A percentile compares a stretch with the other conserved stretches of the same genome.
These are phyloP conservation scores for Xiphophorus couchianus DNA, from an alignment of 2,113 vertebrate species.

Conservation along the genomic window DNA sequence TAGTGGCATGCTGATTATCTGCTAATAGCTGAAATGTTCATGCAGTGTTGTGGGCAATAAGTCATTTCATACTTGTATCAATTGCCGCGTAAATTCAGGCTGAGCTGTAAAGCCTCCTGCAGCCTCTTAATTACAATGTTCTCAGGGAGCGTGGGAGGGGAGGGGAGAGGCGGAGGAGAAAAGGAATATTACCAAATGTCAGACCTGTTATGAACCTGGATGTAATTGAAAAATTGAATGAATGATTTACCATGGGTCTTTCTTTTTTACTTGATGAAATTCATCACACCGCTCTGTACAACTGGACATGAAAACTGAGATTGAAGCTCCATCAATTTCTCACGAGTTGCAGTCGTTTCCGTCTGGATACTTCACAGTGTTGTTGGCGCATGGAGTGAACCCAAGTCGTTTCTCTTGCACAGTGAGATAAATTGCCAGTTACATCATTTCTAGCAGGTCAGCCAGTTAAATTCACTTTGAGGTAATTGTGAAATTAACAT, in stretches of 20 bases:
- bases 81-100: constrained; percentile 66
- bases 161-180: constrained; percentile 33
- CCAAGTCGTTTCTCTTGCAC: constrained; percentile 21
- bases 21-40: constrained; percentile 55
- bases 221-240: constrained; percentile 46
- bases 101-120: constrained; percentile 63
- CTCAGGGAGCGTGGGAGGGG: constrained; percentile 28
- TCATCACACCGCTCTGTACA: constrained; percentile 14
- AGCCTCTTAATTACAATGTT: constrained; percentile 68
- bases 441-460: constrained; percentile 29
- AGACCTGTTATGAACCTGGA: constrained; percentile 50
- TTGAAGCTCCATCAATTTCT: constrained; percentile 5
- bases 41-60: constrained; percentile 64
- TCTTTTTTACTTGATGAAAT: constrained; percentile 18
- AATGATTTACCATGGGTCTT: constrained; percentile 35
- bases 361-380: not conserved
- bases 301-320: constrained; percentile 16
- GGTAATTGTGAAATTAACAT: constrained; percentile 52
- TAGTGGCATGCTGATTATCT: constrained; percentile 55
- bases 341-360: not conserved
- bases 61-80: constrained; percentile 69
- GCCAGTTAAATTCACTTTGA: constrained; percentile 20
- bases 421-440: constrained; percentile 38
- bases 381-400: not conserved
- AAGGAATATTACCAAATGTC: constrained; percentile 50